phyloP scores from a whole-genome alignment of 2,113 vertebrate species.

The Gavialis gangeticus region DNA sequence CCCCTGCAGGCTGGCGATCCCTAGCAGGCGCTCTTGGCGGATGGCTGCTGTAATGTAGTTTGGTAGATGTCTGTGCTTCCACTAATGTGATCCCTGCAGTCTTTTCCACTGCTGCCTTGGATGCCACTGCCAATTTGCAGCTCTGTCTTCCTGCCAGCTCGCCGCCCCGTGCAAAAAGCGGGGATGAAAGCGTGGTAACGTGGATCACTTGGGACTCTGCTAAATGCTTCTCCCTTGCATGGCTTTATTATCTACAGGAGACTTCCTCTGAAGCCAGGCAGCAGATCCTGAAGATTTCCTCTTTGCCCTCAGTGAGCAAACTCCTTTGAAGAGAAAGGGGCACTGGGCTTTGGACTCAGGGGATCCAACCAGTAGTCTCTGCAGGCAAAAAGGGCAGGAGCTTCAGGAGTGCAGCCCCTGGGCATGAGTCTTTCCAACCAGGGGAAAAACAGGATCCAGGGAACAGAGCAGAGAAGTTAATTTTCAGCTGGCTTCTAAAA shows the following conservation, averaged over 20 bases:
- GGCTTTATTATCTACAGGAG: background rate
- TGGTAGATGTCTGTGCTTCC: background rate
- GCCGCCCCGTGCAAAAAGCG: background rate
- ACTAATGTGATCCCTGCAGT: background rate
- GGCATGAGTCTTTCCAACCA: too few species aligned
- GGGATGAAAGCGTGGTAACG: background rate
- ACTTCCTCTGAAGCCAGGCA: background rate
- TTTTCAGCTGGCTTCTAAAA: too few species aligned
- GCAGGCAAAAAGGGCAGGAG: too few species aligned
- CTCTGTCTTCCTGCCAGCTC: background rate
- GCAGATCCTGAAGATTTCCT: background rate
- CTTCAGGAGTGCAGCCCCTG: too few species aligned
- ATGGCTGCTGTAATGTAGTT: background rate
- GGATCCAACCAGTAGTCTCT: background rate
- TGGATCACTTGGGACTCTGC: background rate
- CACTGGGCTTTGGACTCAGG: background rate
- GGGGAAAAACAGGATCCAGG: too few species aligned
- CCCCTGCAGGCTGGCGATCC: fast-evolving
- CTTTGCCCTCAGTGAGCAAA: background rate
- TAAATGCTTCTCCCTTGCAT: background rate
- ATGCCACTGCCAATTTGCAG: background rate
- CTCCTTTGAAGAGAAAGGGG: background rate
- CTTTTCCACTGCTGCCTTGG: background rate
- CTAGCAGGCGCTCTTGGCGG: background rate
- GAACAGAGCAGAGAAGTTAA: too few species aligned